phyloP scores from a whole-genome alignment of 2,888 invertebrate species.

The Acanthacorydalis orientalis region DNA sequence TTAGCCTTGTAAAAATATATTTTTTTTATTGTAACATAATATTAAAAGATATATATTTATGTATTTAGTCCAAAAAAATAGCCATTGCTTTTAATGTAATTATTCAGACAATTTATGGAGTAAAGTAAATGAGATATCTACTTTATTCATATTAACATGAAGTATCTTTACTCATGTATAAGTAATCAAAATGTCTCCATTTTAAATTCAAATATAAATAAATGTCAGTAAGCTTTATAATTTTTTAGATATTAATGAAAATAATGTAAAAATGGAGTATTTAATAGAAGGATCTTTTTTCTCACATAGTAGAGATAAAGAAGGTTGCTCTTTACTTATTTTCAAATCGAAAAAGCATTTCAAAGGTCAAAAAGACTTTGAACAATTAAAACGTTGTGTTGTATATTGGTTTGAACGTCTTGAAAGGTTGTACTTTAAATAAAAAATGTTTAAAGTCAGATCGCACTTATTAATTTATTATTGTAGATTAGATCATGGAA shows the following conservation, averaged over 20 bases:
- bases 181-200: too few relatives aligned
- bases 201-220: too few relatives aligned
- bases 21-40: too few relatives aligned
- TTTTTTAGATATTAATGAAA: conserved; percentile 48
- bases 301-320: conserved; percentile 60
- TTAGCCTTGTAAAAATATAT: too few relatives aligned
- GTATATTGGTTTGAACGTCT: conserved; percentile 75
- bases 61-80: background rate
- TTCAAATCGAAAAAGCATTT: conserved; percentile 66
- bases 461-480: conserved; percentile 2
- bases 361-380: conserved; percentile 59
- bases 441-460: background rate
- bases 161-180: too few relatives aligned
- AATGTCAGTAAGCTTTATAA: conserved; percentile 5
- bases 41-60: background rate
- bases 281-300: conserved; percentile 63
- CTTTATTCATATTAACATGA: too few relatives aligned
- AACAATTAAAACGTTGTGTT: conserved; percentile 60
- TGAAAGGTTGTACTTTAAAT: conserved; percentile 35
- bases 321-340: conserved; percentile 60
- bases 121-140: too few relatives aligned
- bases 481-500: conserved; percentile 51
- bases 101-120: too few relatives aligned
- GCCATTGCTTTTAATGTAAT: too few relatives aligned
- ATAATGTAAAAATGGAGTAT: conserved; percentile 50